Evolutionary conservation across 2,113 vertebrate genomes (phyloP).

Genomic region (Ornithorhynchus anatinus): DNA sequence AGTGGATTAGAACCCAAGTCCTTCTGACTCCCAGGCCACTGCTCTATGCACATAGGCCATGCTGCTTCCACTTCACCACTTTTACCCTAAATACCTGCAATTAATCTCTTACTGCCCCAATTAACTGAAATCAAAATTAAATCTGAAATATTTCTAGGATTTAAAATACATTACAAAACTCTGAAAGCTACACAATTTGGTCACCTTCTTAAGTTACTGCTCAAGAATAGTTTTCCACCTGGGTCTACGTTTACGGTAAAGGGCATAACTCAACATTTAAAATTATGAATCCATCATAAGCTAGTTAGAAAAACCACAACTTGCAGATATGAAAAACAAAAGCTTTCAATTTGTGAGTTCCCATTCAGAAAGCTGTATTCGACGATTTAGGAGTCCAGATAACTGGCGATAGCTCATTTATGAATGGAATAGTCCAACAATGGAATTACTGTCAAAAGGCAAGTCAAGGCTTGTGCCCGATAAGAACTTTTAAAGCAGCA

Average conservation of each 20-base stretch:
- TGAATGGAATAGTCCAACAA: conserved; percentile 17
- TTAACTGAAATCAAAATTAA: neutral
- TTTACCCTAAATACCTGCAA: too few species aligned
- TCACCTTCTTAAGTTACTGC: neutral
- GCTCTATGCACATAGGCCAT: too few species aligned
- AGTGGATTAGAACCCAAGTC: too few species aligned
- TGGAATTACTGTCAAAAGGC: neutral
- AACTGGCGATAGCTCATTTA: conserved; percentile 6
- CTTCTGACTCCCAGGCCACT: too few species aligned
- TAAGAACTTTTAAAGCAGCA: neutral
- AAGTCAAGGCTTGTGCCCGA: neutral
- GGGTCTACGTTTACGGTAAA: neutral
- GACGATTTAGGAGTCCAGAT: neutral
- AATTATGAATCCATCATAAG: neutral
- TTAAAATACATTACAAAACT: neutral
- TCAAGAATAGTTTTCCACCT: neutral
- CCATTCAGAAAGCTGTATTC: conserved; percentile 25
- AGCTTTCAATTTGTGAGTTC: neutral
- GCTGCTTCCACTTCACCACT: too few species aligned
- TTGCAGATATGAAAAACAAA: neutral
- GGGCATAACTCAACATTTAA: neutral
- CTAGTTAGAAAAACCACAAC: neutral
- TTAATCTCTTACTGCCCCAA: too few species aligned
- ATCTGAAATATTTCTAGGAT: neutral
- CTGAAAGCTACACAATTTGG: neutral